phyloP scores from a whole-genome alignment of 1,140 invertebrate genomes.

The Heliconius himera region DNA sequence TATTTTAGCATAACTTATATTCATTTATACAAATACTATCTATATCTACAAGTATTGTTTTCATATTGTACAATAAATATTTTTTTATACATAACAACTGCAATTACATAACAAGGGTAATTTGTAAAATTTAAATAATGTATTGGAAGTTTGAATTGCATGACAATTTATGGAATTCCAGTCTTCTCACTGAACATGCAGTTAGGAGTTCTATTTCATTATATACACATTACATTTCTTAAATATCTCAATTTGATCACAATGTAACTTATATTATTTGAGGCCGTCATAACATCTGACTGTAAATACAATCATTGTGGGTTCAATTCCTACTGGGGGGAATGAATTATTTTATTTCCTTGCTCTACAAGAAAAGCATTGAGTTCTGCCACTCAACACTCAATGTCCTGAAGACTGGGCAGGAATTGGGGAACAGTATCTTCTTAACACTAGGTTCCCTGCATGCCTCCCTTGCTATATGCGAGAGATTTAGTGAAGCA shows the following conservation, averaged over 20 bases:
- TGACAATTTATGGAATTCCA: not conserved
- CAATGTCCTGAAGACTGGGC: too few relatives aligned
- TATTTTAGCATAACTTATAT: constrained; percentile 34
- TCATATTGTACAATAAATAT: constrained; percentile 39
- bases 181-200: not conserved
- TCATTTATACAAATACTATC: constrained; percentile 34
- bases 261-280: constrained; percentile 12
- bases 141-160: not conserved
- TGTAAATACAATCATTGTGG: too few relatives aligned
- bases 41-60: constrained; percentile 37
- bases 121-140: not conserved
- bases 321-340: too few relatives aligned
- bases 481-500: too few relatives aligned
- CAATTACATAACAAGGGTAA: constrained; percentile 3
- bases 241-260: constrained; percentile 27
- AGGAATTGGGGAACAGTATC: too few relatives aligned
- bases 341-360: too few relatives aligned
- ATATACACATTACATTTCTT: constrained; percentile 18
- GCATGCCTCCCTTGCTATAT: too few relatives aligned
- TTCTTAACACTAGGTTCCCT: too few relatives aligned
- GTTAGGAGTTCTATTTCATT: not conserved
- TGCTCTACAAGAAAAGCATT: too few relatives aligned
- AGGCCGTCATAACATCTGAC: too few relatives aligned
- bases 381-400: too few relatives aligned
- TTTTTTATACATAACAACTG: constrained; percentile 22